These are phyloP conservation scores for Pteronura brasiliensis DNA, from an alignment of 2,113 vertebrate species.

Conservation along the genomic window DNA sequence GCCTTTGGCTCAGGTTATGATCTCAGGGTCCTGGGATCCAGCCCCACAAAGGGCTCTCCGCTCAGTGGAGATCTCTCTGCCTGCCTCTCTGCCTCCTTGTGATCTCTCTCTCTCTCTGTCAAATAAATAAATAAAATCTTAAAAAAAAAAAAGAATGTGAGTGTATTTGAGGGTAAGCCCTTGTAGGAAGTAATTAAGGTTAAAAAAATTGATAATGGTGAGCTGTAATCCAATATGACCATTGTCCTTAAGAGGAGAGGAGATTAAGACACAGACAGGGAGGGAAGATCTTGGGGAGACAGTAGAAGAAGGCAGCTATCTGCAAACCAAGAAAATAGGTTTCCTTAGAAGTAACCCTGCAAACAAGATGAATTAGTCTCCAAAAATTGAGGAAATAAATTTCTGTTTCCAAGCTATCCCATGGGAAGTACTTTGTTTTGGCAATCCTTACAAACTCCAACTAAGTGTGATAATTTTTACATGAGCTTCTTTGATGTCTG, in stretches of 20 bases:
- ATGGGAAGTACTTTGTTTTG: background rate
- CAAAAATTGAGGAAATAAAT: background rate
- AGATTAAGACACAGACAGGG: background rate
- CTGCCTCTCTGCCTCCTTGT: too few species aligned
- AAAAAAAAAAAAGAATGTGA: background rate
- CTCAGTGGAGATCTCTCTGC: too few species aligned
- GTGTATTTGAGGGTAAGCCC: background rate
- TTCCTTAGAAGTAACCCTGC: background rate
- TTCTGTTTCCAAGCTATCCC: background rate
- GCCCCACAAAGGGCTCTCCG: too few species aligned
- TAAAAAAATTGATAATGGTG: background rate
- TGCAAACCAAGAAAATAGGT: background rate
- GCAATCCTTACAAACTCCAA: background rate
- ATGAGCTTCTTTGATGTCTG: background rate
- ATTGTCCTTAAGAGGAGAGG: background rate
- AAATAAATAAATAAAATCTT: too few species aligned
- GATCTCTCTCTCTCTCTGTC: too few species aligned
- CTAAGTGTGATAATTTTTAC: background rate
- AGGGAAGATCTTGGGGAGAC: too few species aligned
- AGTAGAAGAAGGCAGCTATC: background rate
- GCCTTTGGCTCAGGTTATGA: too few species aligned
- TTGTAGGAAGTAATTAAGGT: background rate
- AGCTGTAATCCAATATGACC: background rate
- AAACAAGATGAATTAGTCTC: too few species aligned
- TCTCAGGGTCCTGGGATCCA: too few species aligned